A percentile compares a stretch with the other conserved stretches of the same genome.
phyloP scores from a whole-genome alignment of 1,140 invertebrate genomes.

The Streblospio benedicti region DNA sequence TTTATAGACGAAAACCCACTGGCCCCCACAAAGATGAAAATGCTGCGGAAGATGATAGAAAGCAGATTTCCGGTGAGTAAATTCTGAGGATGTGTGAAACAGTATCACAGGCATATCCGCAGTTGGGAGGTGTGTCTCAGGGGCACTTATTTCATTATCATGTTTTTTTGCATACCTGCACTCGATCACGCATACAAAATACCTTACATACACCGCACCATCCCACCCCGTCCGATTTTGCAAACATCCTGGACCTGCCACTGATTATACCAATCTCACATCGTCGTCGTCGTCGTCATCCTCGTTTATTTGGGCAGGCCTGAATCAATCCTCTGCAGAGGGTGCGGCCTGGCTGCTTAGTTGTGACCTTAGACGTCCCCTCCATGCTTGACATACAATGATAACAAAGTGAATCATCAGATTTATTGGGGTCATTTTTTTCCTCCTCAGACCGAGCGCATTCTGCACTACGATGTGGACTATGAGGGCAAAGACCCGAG shows the following conservation, averaged over 20 bases:
- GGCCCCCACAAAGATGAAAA: slow-evolving; percentile 7
- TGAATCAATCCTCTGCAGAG: too few relatives aligned
- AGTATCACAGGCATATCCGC: neutral
- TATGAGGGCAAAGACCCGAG: neutral
- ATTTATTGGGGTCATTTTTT: neutral
- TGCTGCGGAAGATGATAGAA: slow-evolving; percentile 10
- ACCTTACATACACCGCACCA: neutral
- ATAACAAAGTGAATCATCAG: too few relatives aligned
- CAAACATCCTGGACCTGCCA: too few relatives aligned
- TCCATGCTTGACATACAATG: too few relatives aligned
- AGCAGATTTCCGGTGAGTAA: slow-evolving; percentile 13
- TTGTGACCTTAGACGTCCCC: too few relatives aligned
- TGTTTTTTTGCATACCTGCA: too few relatives aligned
- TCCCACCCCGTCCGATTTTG: too few relatives aligned
- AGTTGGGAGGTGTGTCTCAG: neutral
- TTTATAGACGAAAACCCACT: slow-evolving; percentile 11
- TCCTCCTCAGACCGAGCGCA: neutral
- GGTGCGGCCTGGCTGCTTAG: too few relatives aligned
- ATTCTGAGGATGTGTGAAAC: neutral
- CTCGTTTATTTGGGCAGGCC: too few relatives aligned
- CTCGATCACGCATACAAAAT: too few relatives aligned
- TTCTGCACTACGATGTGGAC: slow-evolving; percentile 1
- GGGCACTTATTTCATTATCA: neutral
- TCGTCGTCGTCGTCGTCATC: too few relatives aligned
- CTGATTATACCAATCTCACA: too few relatives aligned